phyloP scores from a whole-genome alignment of 2,888 invertebrate species.

The Tanytarsus gracilentus region DNA sequence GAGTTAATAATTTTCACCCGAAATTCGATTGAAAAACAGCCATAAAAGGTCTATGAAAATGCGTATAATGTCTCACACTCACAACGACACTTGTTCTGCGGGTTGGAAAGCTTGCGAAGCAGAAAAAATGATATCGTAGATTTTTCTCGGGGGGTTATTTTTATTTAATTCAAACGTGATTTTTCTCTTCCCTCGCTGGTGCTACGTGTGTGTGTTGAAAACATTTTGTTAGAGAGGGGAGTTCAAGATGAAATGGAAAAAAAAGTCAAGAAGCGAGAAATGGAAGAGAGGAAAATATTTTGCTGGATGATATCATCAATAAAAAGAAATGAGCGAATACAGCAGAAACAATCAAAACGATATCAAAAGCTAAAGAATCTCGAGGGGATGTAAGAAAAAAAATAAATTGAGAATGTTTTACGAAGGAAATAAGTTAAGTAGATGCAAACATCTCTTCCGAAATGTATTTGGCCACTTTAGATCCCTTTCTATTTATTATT shows the following conservation, averaged over 20 bases:
- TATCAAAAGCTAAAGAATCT: conserved; percentile 12
- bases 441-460: conserved; percentile 26
- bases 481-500: conserved; percentile 23
- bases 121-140: conserved; percentile 28
- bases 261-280: conserved; percentile 1
- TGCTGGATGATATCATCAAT: conserved; percentile 26
- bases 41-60: conserved; percentile 29
- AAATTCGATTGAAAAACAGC: conserved; percentile 26
- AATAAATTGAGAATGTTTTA: conserved; percentile 26
- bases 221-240: not conserved
- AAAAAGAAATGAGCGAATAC: conserved; percentile 19
- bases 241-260: not conserved
- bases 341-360: conserved; percentile 25
- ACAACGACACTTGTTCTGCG: not conserved
- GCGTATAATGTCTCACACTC: conserved; percentile 26
- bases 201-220: not conserved
- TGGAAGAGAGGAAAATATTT: conserved; percentile 13
- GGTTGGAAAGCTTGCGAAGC: conserved; percentile 21
- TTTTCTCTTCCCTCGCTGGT: not conserved
- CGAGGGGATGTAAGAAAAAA: conserved; percentile 2
- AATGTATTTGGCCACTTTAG: conserved; percentile 28
- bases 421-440: conserved; percentile 21
- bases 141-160: conserved; percentile 26
- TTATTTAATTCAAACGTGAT: conserved; percentile 29
- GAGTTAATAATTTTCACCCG: conserved; percentile 28